Evolutionary conservation across 2,888 invertebrate genomes (phyloP).

Genomic region (Thereva unica): DNA sequence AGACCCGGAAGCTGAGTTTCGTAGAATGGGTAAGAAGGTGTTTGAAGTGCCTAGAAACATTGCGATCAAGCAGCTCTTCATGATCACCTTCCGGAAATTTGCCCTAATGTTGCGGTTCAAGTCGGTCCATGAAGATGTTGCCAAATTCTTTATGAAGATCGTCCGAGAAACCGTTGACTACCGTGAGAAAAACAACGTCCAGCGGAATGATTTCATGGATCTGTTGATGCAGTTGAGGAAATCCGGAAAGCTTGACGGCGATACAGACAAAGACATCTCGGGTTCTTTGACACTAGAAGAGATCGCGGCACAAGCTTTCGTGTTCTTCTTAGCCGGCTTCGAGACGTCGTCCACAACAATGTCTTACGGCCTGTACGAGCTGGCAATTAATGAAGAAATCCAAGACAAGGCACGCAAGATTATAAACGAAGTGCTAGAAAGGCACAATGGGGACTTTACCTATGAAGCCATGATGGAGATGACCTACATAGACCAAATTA

Average conservation of each 20-base stretch:
- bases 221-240: constrained; percentile 27
- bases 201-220: constrained; percentile 39
- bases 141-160: constrained; percentile 36
- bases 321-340: constrained; percentile 62
- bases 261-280: constrained; percentile 21
- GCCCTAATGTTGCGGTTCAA: constrained; percentile 25
- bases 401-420: constrained; percentile 59
- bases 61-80: constrained; percentile 17
- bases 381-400: constrained; percentile 58
- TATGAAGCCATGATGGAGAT: constrained; percentile 60
- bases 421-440: constrained; percentile 53
- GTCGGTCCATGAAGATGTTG: constrained; percentile 23
- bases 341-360: constrained; percentile 61
- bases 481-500: constrained; percentile 59
- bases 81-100: constrained; percentile 24
- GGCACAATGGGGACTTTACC: constrained; percentile 54
- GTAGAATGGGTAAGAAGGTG: constrained; percentile 41
- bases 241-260: neutral
- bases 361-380: constrained; percentile 59
- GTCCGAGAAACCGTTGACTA: constrained; percentile 37
- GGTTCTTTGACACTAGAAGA: constrained; percentile 56
- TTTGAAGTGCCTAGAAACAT: constrained; percentile 32
- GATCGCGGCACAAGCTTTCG: constrained; percentile 61
- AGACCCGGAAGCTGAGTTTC: constrained; percentile 49
- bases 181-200: constrained; percentile 36